Evolutionary conservation across 2,797 vertebrate genomes (phyloP).

Genomic region (Poeciliopsis turneri): DNA sequence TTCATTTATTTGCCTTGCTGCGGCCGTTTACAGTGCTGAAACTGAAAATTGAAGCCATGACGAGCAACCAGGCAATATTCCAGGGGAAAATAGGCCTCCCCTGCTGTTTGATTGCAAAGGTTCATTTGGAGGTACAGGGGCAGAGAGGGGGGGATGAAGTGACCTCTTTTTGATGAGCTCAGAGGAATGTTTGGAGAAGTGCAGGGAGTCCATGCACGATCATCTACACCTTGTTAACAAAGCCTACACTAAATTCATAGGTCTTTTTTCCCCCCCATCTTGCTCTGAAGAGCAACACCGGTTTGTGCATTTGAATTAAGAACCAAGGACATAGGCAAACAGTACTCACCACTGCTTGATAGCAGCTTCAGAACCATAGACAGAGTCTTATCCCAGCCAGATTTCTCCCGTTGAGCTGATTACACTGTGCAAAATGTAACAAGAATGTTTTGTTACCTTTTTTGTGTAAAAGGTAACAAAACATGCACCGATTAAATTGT

Average conservation of each 20-base stretch:
- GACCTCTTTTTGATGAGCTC: conserved; percentile 59
- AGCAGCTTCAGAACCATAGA: conserved; percentile 38
- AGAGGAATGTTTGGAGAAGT: conserved; percentile 41
- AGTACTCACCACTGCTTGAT: not conserved
- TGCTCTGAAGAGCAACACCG: conserved; percentile 22
- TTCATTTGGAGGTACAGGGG: conserved; percentile 41
- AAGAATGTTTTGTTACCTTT: too few relatives aligned
- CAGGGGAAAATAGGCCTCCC: conserved; percentile 69
- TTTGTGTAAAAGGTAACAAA: too few relatives aligned
- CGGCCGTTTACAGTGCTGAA: conserved; percentile 71
- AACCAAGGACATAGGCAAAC: conserved; percentile 34
- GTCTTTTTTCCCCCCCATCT: not conserved
- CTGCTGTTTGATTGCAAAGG: conserved; percentile 63
- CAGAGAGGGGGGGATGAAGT: conserved; percentile 8
- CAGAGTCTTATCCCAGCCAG: conserved; percentile 14
- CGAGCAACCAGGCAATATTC: conserved; percentile 68
- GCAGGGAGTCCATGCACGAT: conserved; percentile 25
- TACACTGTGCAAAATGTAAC: not conserved
- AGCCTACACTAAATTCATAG: conserved; percentile 15
- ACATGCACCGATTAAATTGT: not conserved
- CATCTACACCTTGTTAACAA: conserved; percentile 26
- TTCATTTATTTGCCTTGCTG: conserved; percentile 79
- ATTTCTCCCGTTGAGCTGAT: not conserved
- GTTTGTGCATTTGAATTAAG: conserved; percentile 34
- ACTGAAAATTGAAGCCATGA: conserved; percentile 74